A percentile compares a stretch with the other conserved stretches of the same genome.
Conservation (phyloP, 2,113 vertebrate species). For the Turnix velox region DNA sequence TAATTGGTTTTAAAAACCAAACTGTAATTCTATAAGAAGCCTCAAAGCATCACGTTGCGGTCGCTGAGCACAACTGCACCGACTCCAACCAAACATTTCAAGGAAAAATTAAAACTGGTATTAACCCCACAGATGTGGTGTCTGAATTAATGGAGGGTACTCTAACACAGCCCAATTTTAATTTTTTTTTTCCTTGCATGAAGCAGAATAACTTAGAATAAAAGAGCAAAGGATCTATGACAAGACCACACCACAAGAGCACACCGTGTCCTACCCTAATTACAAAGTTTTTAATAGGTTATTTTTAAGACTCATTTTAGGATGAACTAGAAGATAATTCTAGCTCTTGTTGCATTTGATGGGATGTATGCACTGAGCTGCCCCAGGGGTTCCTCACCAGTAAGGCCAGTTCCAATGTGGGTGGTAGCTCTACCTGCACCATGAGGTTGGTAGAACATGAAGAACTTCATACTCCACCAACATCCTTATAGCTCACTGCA, state of each 20-base stretch:
- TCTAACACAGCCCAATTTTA: not conserved
- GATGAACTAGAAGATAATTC: not conserved
- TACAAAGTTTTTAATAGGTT: not conserved
- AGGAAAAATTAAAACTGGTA: not conserved
- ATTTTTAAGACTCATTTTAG: not conserved
- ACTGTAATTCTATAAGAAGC: constrained; percentile 26
- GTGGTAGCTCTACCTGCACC: not conserved
- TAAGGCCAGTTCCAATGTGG: fast-evolving
- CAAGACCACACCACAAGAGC: not conserved
- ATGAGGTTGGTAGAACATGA: fast-evolving
- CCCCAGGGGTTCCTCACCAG: not conserved
- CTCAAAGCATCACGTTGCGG: constrained; percentile 42
- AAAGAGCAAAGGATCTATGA: not conserved
- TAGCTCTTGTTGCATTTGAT: not conserved
- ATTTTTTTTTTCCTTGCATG: not conserved
- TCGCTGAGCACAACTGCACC: not conserved
- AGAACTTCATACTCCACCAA: not conserved
- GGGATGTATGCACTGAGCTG: not conserved
- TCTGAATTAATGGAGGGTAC: not conserved
- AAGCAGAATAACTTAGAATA: not conserved
- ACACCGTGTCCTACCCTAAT: not conserved
- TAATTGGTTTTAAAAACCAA: constrained; percentile 48
- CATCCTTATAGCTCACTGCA: too few relatives aligned
- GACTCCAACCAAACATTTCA: not conserved
- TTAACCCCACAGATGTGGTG: not conserved